A percentile compares a stretch with the other conserved stretches of the same genome.
These are phyloP conservation scores for Girardia tigrina DNA, from an alignment of 2,888 invertebrate genomes.

Conservation along the genomic window DNA sequence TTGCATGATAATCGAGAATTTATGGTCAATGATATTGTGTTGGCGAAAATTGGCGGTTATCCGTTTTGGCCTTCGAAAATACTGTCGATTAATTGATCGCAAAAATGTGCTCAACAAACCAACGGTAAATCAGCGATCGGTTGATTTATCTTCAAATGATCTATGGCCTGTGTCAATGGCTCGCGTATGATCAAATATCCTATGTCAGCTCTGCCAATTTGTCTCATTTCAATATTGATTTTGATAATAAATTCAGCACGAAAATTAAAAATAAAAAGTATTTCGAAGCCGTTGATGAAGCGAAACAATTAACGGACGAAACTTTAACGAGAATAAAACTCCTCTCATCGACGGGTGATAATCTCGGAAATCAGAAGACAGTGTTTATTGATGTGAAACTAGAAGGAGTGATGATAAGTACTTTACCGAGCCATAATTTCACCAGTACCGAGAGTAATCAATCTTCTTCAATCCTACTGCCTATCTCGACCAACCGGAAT, in stretches of 20 bases:
- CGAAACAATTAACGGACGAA: conserved; percentile 29
- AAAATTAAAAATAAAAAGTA: conserved; percentile 30
- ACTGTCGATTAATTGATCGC: conserved; percentile 1
- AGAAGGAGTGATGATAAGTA: background rate
- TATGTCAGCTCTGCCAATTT: conserved; percentile 7
- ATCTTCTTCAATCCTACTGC: conserved; percentile 15
- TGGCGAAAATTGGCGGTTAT: conserved; percentile 26
- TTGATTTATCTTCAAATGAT: background rate
- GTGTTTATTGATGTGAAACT: background rate
- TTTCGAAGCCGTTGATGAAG: conserved; percentile 30
- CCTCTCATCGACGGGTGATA: background rate
- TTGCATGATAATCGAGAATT: background rate
- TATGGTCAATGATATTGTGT: background rate
- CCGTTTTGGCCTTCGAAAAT: conserved; percentile 24
- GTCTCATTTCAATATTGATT: conserved; percentile 10
- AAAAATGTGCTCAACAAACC: conserved; percentile 7
- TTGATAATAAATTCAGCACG: conserved; percentile 31
- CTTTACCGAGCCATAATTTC: conserved; percentile 16
- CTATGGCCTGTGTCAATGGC: conserved; percentile 1
- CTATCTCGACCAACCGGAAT: conserved; percentile 11
- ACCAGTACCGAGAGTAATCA: conserved; percentile 12
- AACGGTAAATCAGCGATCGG: background rate
- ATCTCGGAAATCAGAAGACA: background rate
- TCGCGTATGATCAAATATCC: conserved; percentile 20
- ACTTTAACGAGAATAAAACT: background rate